Evolutionary conservation across 2,113 vertebrate genomes (phyloP).

Genomic region (Rhinogobius similis): DNA sequence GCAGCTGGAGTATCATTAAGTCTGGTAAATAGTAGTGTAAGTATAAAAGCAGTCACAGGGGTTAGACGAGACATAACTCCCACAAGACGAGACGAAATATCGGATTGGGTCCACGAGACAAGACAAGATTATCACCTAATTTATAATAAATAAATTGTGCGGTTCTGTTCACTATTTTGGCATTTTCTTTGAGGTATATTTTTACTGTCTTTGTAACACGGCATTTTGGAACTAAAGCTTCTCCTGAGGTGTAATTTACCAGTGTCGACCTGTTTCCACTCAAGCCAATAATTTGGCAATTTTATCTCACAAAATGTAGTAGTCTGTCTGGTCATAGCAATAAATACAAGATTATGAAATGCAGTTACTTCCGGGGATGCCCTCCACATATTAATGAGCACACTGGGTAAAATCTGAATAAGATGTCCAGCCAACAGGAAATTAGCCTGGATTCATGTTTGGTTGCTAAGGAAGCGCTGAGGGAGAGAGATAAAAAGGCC

Average conservation of each 20-base stretch:
- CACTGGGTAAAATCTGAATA: constrained; percentile 28
- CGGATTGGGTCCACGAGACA: no score
- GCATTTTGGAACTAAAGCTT: no score
- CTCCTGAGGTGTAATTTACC: no score
- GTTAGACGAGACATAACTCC: no score
- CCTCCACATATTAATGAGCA: constrained; percentile 39
- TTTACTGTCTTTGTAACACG: no score
- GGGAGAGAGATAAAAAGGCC: constrained; percentile 29
- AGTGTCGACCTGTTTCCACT: no score
- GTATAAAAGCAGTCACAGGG: no score
- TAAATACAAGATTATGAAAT: not conserved
- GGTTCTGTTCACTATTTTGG: not conserved
- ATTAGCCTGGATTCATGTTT: constrained; percentile 25
- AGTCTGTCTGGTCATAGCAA: not conserved
- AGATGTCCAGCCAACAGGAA: constrained; percentile 47
- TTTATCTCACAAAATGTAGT: no score
- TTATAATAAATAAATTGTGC: not conserved
- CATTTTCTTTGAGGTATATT: no score
- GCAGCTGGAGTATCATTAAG: not conserved
- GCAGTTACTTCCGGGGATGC: not conserved
- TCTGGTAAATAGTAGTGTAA: not conserved
- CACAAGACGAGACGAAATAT: no score
- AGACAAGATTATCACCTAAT: no score
- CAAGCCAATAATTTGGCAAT: no score
- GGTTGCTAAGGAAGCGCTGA: constrained; percentile 38